Evolutionary conservation across 1,140 invertebrate species (phyloP), one percentile per base, ranked within the genome.

Genomic region (Nymphalis io): DNA sequence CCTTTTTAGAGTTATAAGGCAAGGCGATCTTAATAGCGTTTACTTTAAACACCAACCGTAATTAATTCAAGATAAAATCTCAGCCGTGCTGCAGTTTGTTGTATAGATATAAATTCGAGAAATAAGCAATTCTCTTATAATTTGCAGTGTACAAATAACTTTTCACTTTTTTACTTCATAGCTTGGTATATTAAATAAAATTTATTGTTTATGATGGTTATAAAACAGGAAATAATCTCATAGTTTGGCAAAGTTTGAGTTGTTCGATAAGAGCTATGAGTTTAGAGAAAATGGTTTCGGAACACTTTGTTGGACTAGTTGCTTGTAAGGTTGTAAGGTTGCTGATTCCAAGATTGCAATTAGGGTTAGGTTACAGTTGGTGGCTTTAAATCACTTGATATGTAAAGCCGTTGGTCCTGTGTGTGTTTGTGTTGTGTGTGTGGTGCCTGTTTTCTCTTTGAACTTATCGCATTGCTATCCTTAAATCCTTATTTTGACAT

Each of bases 1-100:
- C 65, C 12, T 60, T 46, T 23, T 16, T 18, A 39, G 69, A 71
- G 55, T 71, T 66, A 71, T 38, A 33, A 27, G 20, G 23, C 51
- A 6, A 40, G 13, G 60, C 68, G 60, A 61, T 65, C 46, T 73
- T 76, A 70, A 73, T 68, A 68, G 65, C 64, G 60, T 76, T 73
- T 76, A 73, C 71, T 61, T 55, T 68, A 71, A 69, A 73, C 71
- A 70, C 38, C 39, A 57, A 55, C 58, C 53, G 70, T 73, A 76
- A 76, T 76, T 76, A 76, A 76, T 76, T 76, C 65, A 38, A 64
- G 74, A 76, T 73, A 70, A 59, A 70, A 76, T 76, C 71, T 73
- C 58, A 39, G 33, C 68, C 44, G 27, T 53, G 51, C 59, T 39
- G 62, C 57, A 67, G 62, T 72, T 68, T 67, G 46, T 63, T 53